A percentile compares a stretch with the other conserved stretches of the same genome.
These are phyloP conservation scores for Lepetodrilus schrolli DNA, from an alignment of 2,888 invertebrate genomes.

Conservation along the genomic window DNA sequence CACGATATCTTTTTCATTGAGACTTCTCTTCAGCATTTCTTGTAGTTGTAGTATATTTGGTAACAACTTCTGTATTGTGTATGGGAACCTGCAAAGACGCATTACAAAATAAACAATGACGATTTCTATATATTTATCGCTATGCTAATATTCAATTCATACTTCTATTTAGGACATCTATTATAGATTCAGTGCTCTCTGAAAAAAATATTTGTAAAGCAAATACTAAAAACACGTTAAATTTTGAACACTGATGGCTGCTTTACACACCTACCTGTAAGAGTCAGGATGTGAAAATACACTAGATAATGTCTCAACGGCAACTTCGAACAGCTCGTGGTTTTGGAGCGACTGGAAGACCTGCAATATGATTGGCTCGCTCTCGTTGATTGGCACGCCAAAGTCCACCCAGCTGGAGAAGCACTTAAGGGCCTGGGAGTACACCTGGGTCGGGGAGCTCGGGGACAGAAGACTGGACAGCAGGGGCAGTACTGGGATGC, in stretches of 20 bases:
- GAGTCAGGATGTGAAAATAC: constrained; percentile 81
- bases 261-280: constrained; percentile 77
- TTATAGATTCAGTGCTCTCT: too few species aligned
- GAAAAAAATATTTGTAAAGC: background rate
- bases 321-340: constrained; percentile 78
- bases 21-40: constrained; percentile 69
- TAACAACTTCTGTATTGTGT: constrained; percentile 79
- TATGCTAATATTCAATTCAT: too few species aligned
- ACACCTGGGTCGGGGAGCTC: constrained; percentile 55
- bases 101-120: too few species aligned
- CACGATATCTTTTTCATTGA: constrained; percentile 74
- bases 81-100: constrained; percentile 77
- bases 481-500: constrained; percentile 68
- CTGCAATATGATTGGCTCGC: constrained; percentile 69
- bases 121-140: too few species aligned
- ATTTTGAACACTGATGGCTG: background rate
- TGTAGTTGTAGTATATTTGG: constrained; percentile 80
- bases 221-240: background rate
- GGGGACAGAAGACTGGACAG: constrained; percentile 64
- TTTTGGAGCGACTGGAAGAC: constrained; percentile 71
- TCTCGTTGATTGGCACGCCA: constrained; percentile 77
- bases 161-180: too few species aligned
- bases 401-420: constrained; percentile 80
- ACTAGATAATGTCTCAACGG: constrained; percentile 80
- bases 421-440: constrained; percentile 71